Evolutionary conservation across 2,888 invertebrate genomes (phyloP), one percentile per base, ranked within the genome.

Genomic region (Megalurothrips usitatus): DNA sequence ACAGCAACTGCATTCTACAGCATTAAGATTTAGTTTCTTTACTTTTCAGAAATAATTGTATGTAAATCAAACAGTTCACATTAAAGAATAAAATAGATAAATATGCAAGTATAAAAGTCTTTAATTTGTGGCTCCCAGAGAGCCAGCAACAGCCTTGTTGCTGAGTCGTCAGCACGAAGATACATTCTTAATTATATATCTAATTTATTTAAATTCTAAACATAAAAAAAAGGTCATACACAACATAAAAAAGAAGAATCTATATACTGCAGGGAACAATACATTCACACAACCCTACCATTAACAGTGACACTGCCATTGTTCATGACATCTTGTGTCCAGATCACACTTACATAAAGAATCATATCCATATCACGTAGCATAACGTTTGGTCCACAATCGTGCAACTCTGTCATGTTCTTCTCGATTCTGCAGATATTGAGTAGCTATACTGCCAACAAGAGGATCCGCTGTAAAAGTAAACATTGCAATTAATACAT

Each of bases 321-420:
- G 0, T 9, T 68, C 68, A 68, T 68, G 68, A 68, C 68, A 23
- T 23, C 19, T 23, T 68, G 68, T 68, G 68, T 68, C 68, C 68
- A 68, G 68, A 68, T 68, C 68, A 68, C 68, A n/a, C 68, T 68
- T 23, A 68, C n/a, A 11, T n/a, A 68, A 68, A 68, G n/a, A 68
- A 68, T 6, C 11, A 11, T 23, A 68, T 23, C 68, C 68, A 68
- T 23, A 92, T 95, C 94, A 96, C 92, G 96, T 96, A 85, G 96
- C 96, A 87, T 96, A 99, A 86, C 98, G 93, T 89, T 98, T 98
- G 87, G 99, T 99, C 99, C 99, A 99, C 87, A 97, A 93, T 88
- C 98, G 93, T 84, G 99, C 99, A 88, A 97, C 97, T 87, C 97
- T 94, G 89, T 99, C 98, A 87, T 99, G 98, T 88, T 99, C 98